Evolutionary conservation across 2,888 invertebrate species (phyloP), one percentile per base, ranked within the genome.

Genomic region (Drosophila pseudotakahashii): DNA sequence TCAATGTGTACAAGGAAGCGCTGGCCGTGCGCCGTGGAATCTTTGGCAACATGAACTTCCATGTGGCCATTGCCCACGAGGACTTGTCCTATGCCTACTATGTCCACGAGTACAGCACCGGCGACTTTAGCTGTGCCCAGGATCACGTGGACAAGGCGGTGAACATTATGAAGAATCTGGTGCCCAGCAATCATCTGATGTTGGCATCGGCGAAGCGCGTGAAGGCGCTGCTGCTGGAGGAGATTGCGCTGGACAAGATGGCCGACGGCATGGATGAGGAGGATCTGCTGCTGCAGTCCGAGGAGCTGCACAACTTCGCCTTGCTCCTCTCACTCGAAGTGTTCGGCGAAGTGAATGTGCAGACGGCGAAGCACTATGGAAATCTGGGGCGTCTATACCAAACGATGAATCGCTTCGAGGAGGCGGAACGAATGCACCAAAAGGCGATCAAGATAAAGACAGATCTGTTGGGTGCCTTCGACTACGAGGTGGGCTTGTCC

Each of bases 311-410:
- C 92, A 94, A 96, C 80, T 95, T 95, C 59, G 98, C 98, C 5
- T 93, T 98, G 52, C 93, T 94, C 55, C 93, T 98, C 44, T 95
- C 97, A 13, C 94, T 95, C 92, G 94, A 95, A 90, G 95, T 96
- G 0, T 98, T 98, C 91, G 98, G 98, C 0, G 98, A 98, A 92
- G 95, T 95, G 90, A 98, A 98, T 92, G 97, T 98, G 39, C 98
- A 98, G 93, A 98, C 98, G 0, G 98, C 98, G 55, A 98, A 98
- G 91, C 98, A 98, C 92, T 98, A 98, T 92, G 98, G 98, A 11
- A 98, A 98, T 93, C 94, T 98, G 54, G 98, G 98, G 61, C 93
- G 98, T 13, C 94, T 98, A 13, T 98, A 98, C 93, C 98, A 98
- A 93, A 97, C 97, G 89, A 98, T 98, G 98, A 95, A 94, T 89